phyloP scores from a whole-genome alignment of 2,797 vertebrate genomes.

The Cossypha niveicapilla region DNA sequence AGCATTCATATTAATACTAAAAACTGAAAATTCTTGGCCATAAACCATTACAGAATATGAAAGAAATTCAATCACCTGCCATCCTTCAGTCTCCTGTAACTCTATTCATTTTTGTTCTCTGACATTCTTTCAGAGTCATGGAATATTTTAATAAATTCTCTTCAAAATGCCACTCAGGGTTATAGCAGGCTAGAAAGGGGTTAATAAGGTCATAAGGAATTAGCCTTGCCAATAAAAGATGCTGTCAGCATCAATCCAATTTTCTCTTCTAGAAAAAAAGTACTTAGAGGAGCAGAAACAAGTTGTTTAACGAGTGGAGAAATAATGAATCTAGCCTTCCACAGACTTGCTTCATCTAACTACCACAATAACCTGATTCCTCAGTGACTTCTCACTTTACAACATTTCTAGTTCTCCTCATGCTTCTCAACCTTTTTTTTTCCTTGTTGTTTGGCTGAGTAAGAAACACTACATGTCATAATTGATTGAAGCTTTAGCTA shows the following conservation, averaged over 20 bases:
- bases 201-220: conserved; percentile 3
- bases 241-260: background rate
- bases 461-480: background rate
- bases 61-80: background rate
- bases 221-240: background rate
- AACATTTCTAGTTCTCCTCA: background rate
- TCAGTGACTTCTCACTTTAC: background rate
- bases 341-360: background rate
- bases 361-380: background rate
- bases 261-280: background rate
- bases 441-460: background rate
- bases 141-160: background rate
- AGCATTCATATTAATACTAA: background rate
- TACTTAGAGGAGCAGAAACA: background rate
- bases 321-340: background rate
- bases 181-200: background rate
- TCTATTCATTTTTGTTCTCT: background rate
- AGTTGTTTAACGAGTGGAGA: background rate
- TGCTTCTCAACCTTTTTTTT: background rate
- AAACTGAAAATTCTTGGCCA: background rate
- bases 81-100: background rate
- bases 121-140: background rate
- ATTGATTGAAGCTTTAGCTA: background rate
- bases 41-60: background rate
- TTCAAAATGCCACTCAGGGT: background rate